A percentile compares a stretch with the other conserved stretches of the same genome.
These are phyloP conservation scores for Caenorhabditis remanei DNA, from an alignment of 1,140 invertebrate species.

Conservation along the genomic window DNA sequence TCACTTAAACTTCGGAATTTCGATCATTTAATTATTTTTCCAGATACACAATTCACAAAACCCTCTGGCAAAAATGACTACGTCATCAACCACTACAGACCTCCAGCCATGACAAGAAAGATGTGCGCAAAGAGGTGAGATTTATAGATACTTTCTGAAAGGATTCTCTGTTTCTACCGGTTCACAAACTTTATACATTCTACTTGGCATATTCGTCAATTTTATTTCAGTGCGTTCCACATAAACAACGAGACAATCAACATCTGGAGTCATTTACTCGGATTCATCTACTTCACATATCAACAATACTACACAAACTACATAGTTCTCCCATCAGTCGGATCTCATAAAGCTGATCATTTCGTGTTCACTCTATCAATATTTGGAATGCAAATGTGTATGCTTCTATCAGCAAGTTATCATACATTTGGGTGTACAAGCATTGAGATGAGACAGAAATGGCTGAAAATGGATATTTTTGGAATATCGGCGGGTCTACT, in stretches of 20 bases:
- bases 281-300: constrained; percentile 88
- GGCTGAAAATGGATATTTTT: constrained; percentile 90
- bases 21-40: neutral
- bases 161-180: neutral
- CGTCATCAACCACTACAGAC: constrained; percentile 72
- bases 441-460: constrained; percentile 87
- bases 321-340: constrained; percentile 79
- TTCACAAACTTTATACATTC: neutral
- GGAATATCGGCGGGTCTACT: constrained; percentile 92
- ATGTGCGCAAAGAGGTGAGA: constrained; percentile 72
- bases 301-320: constrained; percentile 87
- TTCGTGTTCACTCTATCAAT: constrained; percentile 86
- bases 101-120: constrained; percentile 69
- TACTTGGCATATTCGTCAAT: too few species aligned
- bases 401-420: constrained; percentile 91
- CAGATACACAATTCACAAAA: constrained; percentile 53
- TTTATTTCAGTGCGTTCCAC: constrained; percentile 86
- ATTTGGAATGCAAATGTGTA: constrained; percentile 90
- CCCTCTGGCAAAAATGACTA: constrained; percentile 75
- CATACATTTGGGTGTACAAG: constrained; percentile 94
- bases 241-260: constrained; percentile 97
- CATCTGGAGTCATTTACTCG: constrained; percentile 94
- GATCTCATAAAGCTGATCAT: constrained; percentile 82
- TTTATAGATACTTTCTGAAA: neutral
- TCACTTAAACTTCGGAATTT: neutral